These are phyloP conservation scores for Pontoporia blainvillei DNA, from an alignment of 2,113 vertebrate genomes.

Conservation along the genomic window DNA sequence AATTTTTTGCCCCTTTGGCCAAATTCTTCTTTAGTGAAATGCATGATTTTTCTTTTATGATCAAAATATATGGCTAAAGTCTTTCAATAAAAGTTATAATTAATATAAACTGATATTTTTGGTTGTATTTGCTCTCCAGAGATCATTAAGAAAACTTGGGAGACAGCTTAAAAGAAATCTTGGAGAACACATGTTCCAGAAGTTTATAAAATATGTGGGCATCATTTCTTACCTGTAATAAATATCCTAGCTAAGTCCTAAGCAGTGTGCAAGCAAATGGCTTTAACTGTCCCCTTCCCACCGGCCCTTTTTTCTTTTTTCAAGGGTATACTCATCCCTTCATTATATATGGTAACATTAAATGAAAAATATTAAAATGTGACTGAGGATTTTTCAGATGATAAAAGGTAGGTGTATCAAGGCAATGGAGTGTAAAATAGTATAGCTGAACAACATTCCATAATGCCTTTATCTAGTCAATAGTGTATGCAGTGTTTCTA, in stretches of 20 bases:
- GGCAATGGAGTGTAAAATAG: not conserved
- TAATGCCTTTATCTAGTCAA: slow-evolving; percentile 58
- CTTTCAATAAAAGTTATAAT: not conserved
- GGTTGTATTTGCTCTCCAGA: not conserved
- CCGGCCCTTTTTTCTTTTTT: not conserved
- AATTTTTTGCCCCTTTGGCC: not conserved
- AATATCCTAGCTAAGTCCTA: not conserved
- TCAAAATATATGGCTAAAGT: not conserved
- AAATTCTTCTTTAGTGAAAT: not conserved
- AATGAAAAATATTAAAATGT: slow-evolving; percentile 13
- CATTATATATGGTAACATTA: not conserved
- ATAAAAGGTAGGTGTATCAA: slow-evolving; percentile 25
- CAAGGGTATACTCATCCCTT: not conserved
- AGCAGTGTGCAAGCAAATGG: not conserved
- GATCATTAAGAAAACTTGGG: not conserved
- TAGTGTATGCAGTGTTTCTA: slow-evolving; percentile 61
- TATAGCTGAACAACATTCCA: not conserved
- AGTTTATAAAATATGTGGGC: not conserved
- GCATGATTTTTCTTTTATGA: not conserved
- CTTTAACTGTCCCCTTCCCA: not conserved
- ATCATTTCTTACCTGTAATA: not conserved
- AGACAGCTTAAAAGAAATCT: not conserved
- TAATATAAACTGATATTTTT: not conserved
- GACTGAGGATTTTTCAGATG: not conserved
- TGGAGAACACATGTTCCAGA: not conserved